Percentiles rank a stretch among this genome's conserved stretches.
These are phyloP conservation scores for Sebastes minor DNA, from an alignment of 2,797 vertebrate species.

Conservation along the genomic window DNA sequence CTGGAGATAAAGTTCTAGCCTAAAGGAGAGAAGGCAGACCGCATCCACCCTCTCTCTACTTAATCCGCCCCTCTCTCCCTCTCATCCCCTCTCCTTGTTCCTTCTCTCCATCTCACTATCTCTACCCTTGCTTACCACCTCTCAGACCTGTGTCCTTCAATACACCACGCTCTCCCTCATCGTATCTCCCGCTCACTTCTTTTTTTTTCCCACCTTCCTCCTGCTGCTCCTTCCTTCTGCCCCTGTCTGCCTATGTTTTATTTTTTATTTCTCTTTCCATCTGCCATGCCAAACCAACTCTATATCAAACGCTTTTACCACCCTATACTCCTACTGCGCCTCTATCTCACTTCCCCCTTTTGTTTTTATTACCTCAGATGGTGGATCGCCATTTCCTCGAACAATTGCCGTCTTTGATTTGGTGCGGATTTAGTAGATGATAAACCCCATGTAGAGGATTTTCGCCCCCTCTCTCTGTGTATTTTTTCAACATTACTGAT, in stretches of 20 bases:
- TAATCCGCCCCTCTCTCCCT: constrained; percentile 50
- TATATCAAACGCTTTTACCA: background rate
- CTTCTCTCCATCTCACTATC: constrained; percentile 59
- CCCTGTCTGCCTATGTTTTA: background rate
- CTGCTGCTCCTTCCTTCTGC: constrained; percentile 17
- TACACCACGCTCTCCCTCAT: constrained; percentile 14
- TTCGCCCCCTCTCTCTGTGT: background rate
- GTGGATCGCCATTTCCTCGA: background rate
- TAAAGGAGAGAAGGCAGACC: constrained; percentile 49
- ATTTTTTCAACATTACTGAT: background rate
- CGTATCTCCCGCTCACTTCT: background rate
- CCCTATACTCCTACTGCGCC: too few relatives aligned
- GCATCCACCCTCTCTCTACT: constrained; percentile 52
- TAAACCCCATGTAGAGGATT: background rate
- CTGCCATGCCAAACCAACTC: background rate
- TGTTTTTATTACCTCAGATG: background rate
- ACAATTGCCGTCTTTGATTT: background rate
- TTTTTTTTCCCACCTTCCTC: background rate
- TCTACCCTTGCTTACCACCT: constrained; percentile 33
- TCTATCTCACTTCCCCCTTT: background rate
- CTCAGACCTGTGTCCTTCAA: constrained; percentile 55
- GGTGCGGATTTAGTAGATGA: background rate
- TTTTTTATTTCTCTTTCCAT: constrained; percentile 24
- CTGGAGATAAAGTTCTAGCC: constrained; percentile 72
- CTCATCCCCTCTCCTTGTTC: constrained; percentile 47